Evolutionary conservation across 1,140 invertebrate species (phyloP).

Genomic region (Diorhabda sublineata): DNA sequence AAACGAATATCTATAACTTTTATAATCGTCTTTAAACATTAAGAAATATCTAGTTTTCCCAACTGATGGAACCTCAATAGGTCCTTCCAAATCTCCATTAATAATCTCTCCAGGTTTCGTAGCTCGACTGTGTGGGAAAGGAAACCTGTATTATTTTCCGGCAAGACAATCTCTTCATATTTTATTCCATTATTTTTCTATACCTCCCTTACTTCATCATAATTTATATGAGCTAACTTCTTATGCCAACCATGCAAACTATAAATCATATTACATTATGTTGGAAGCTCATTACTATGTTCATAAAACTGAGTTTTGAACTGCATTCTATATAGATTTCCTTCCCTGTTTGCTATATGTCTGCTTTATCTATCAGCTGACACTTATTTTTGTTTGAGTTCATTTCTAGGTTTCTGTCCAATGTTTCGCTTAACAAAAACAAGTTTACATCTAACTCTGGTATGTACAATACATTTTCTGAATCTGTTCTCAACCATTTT

Average conservation of each 20-base stretch:
- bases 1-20: not conserved
- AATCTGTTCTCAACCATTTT: not conserved
- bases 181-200: too few species aligned
- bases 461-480: not conserved
- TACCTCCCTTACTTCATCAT: too few species aligned
- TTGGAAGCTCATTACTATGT: not conserved
- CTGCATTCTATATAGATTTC: slow-evolving; percentile 6
- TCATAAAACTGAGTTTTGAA: not conserved
- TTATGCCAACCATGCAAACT: not conserved
- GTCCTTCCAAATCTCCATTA: slow-evolving; percentile 41
- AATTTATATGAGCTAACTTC: too few species aligned
- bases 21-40: slow-evolving; percentile 41
- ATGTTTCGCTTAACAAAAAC: slow-evolving; percentile 4
- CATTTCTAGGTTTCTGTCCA: not conserved
- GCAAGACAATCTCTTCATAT: too few species aligned
- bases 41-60: slow-evolving; percentile 43
- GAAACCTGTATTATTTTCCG: not conserved
- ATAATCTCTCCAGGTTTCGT: slow-evolving; percentile 23
- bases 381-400: not conserved
- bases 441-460: slow-evolving; percentile 7
- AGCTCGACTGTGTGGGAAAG: slow-evolving; percentile 5
- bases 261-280: not conserved
- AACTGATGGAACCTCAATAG: slow-evolving; percentile 37
- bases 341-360: slow-evolving; percentile 3
- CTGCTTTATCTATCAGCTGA: not conserved